A percentile compares a stretch with the other conserved stretches of the same genome.
Conservation (phyloP, 2,888 invertebrate species). For the Tigriopus californicus region DNA sequence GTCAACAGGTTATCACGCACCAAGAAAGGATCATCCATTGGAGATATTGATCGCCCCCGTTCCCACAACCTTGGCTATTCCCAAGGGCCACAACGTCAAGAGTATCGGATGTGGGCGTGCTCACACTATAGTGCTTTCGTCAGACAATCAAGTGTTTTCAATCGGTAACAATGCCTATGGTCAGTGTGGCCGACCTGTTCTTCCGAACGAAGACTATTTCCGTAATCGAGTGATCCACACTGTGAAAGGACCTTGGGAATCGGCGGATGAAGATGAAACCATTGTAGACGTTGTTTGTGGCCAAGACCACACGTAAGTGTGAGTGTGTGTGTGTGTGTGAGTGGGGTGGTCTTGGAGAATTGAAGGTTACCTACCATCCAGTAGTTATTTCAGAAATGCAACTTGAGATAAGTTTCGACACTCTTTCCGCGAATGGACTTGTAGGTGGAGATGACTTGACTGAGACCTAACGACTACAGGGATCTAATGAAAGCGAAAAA, state of each 20-base stretch:
- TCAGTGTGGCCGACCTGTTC: conserved; percentile 68
- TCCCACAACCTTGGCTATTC: conserved; percentile 21
- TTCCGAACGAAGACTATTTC: conserved; percentile 51
- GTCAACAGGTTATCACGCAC: conserved; percentile 31
- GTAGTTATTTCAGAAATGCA: background rate
- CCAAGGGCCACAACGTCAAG: conserved; percentile 21
- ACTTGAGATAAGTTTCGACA: too few species aligned
- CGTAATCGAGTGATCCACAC: conserved; percentile 45
- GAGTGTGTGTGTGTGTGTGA: too few species aligned
- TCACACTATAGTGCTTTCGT: conserved; percentile 58
- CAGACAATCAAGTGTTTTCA: conserved; percentile 56
- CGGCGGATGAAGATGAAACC: conserved; percentile 35
- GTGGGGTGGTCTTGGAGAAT: too few species aligned
- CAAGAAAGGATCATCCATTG: conserved; percentile 40
- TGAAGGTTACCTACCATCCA: too few species aligned
- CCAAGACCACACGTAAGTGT: conserved; percentile 60
- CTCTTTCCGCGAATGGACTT: background rate
- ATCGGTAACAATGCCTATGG: conserved; percentile 84
- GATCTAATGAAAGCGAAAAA: too few species aligned
- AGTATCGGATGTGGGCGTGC: conserved; percentile 62
- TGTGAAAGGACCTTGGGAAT: conserved; percentile 38
- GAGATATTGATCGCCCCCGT: conserved; percentile 45
- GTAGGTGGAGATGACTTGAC: conserved; percentile 7
- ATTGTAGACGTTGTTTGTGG: conserved; percentile 51
- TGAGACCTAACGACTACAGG: too few species aligned